These are phyloP conservation scores for Coreius guichenoti DNA, from an alignment of 2,797 vertebrate genomes.

Conservation along the genomic window DNA sequence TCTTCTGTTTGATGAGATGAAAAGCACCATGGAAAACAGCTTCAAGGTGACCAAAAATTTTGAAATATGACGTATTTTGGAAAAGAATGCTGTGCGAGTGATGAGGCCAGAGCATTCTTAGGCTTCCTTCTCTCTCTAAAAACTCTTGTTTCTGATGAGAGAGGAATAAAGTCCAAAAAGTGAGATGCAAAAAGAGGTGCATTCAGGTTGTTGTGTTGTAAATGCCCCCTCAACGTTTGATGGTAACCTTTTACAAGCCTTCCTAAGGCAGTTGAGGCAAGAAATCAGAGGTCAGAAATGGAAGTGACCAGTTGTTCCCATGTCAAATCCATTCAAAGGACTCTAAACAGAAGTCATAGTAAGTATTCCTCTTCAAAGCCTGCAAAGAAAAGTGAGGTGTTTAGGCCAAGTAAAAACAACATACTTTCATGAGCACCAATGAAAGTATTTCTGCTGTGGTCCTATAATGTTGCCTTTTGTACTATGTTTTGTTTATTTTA, in stretches of 20 bases:
- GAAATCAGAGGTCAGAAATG: constrained; percentile 89
- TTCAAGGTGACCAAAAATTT: constrained; percentile 97
- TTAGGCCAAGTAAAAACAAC: constrained; percentile 50
- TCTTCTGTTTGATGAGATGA: constrained; percentile 95
- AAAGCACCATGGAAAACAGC: constrained; percentile 92
- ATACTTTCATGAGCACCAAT: constrained; percentile 58
- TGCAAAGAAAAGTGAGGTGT: constrained; percentile 52
- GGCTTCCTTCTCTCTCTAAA: constrained; percentile 85
- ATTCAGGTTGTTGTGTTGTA: constrained; percentile 97
- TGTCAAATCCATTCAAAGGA: constrained; percentile 96
- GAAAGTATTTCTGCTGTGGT: constrained; percentile 57
- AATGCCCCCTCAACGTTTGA: constrained; percentile 87
- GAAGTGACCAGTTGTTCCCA: constrained; percentile 91
- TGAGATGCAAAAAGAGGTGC: constrained; percentile 84
- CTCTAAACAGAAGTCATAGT: constrained; percentile 93
- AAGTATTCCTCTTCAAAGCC: constrained; percentile 86
- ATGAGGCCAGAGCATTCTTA: constrained; percentile 81
- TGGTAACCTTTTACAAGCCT: constrained; percentile 94
- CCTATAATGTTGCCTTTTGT: constrained; percentile 36
- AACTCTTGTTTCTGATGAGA: constrained; percentile 92
- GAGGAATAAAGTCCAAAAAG: constrained; percentile 88
- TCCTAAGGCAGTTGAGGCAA: constrained; percentile 88
- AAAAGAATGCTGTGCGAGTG: constrained; percentile 73
- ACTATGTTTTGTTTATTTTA: constrained; percentile 24
- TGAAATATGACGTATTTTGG: constrained; percentile 89